A percentile compares a stretch with the other conserved stretches of the same genome.
Conservation (phyloP, 2,113 vertebrate species). For the Argyrosomus japonicus region DNA sequence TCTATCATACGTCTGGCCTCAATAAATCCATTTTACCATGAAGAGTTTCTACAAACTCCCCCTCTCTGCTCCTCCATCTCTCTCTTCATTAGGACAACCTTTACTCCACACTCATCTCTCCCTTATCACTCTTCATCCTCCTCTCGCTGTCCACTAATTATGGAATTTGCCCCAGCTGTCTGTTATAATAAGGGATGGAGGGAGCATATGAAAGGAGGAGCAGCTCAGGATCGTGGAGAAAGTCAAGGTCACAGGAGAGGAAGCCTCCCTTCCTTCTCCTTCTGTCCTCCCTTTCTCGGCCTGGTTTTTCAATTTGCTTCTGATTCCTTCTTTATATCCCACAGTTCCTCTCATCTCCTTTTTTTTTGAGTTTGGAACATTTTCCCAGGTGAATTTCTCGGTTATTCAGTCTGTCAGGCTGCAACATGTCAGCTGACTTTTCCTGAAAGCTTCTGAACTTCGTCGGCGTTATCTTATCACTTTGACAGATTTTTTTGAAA, state of each 20-base stretch:
- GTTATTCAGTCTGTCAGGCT: not conserved
- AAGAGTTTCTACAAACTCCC: not conserved
- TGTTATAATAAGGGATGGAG: conserved; percentile 17
- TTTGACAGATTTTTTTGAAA: not conserved
- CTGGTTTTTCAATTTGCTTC: not conserved
- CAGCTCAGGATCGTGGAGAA: conserved; percentile 22
- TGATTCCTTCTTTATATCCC: not conserved
- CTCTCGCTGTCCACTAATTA: conserved; percentile 33
- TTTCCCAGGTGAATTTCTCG: not conserved
- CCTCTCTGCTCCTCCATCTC: not conserved
- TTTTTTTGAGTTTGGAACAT: not conserved
- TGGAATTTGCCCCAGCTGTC: conserved; percentile 35
- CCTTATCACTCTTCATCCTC: conserved; percentile 23
- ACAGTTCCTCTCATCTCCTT: not conserved
- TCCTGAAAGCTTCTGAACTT: conserved; percentile 1
- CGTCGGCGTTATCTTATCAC: not conserved
- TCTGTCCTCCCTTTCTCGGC: conserved; percentile 22
- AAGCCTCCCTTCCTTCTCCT: conserved; percentile 49
- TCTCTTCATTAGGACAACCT: not conserved
- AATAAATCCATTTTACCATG: not conserved
- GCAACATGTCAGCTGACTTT: not conserved
- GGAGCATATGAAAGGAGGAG: conserved; percentile 22
- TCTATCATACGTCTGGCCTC: too few species aligned
- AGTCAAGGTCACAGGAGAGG: conserved; percentile 62
- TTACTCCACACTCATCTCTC: not conserved